Evolutionary conservation across 2,113 vertebrate genomes (phyloP), one percentile per base, ranked within the genome.

Genomic region (Nettapus auritus): DNA sequence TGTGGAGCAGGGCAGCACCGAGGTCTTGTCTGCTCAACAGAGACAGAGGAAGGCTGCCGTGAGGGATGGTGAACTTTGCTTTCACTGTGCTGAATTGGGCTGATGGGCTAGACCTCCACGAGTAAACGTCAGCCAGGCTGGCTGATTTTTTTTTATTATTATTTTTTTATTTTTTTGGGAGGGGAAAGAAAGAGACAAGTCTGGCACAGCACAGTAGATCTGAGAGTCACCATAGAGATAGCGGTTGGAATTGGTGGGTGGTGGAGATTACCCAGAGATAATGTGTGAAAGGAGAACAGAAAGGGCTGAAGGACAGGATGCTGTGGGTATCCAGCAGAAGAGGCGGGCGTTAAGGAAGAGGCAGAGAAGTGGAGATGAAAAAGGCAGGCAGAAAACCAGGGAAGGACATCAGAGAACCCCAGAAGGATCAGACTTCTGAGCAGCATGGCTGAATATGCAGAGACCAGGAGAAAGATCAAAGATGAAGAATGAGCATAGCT

Each of bases 221-320:
- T 46, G 80, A 64, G 90, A 94, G 77, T 95, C 94, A 87, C 90
- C 95, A 89, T 66, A 94, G 94, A 79, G 94, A 95, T 79, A 26
- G 74, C 6, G 23, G 62, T 42, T 88, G 86, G 80, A 95, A 62
- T 2, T 6, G 36, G 92, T 86, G 86, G 56, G 88, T 75, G 83
- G 68, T 21, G 66, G 86, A 80, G 90, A 90, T 75, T 91, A 64
- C 81, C 73, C 83, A 64, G 94, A 14, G 4, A 8, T 11, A 64
- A 75, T 64, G 48, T 86, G 74, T 9, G 56, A 83, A 63, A 80
- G 79, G 52, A 90, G 56, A 89, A 66, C 55, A 55, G 82, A 69
- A 64, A 90, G 81, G 69, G 63, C 76, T 93, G 87, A 66, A 71
- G 93, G 79, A 86, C 68, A 69, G 63, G 26, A 13, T 62, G 90